Percentiles rank a stretch among this genome's conserved stretches.
Conservation (phyloP, 2,797 vertebrate species). For the Lacerta viridis region DNA sequence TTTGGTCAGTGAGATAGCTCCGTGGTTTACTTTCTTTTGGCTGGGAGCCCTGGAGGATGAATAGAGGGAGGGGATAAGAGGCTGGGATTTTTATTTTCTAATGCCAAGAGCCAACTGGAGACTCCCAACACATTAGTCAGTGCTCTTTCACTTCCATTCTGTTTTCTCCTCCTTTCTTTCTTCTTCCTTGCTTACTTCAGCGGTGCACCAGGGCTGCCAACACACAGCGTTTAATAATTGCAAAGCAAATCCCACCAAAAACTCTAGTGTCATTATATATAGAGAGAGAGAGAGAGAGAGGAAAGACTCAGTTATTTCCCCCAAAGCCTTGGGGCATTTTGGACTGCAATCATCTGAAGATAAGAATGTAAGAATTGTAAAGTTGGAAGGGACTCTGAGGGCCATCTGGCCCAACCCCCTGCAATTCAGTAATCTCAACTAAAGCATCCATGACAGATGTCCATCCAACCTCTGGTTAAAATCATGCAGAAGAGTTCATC, state of each 20-base stretch:
- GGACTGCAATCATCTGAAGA: not conserved
- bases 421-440: too few species aligned
- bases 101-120: constrained; percentile 81
- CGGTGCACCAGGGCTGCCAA: constrained; percentile 29
- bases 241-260: not conserved
- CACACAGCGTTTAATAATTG: constrained; percentile 5
- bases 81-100: constrained; percentile 54
- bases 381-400: too few species aligned
- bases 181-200: constrained; percentile 66
- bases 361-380: not conserved
- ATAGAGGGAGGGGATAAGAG: constrained; percentile 89
- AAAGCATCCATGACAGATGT: too few species aligned
- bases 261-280: not conserved
- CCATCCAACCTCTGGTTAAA: too few species aligned
- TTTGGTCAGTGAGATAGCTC: constrained; percentile 84
- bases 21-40: constrained; percentile 79
- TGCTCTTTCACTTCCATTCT: constrained; percentile 69
- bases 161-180: not conserved
- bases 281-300: not conserved
- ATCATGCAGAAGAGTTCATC: too few species aligned
- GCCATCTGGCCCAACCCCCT: too few species aligned
- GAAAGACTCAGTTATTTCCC: not conserved
- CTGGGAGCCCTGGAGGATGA: constrained; percentile 82
- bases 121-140: constrained; percentile 80
- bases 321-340: too few species aligned